A percentile compares a stretch with the other conserved stretches of the same genome.
phyloP scores from a whole-genome alignment of 2,888 invertebrate genomes.

The Thereva unica region DNA sequence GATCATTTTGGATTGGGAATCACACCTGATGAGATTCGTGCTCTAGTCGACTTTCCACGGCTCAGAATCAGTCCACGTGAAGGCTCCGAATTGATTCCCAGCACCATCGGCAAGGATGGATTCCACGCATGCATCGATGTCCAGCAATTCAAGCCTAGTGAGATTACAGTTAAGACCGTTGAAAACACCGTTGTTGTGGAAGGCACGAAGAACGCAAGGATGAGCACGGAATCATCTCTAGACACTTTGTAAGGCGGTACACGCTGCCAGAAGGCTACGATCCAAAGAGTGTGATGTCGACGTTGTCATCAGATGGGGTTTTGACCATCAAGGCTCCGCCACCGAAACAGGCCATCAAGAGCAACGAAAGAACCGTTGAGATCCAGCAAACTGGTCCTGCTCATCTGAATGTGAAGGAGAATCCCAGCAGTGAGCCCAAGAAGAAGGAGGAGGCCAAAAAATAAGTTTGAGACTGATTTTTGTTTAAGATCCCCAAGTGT shows the following conservation, averaged over 20 bases:
- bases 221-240: constrained; percentile 72
- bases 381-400: constrained; percentile 67
- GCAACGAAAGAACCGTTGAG: constrained; percentile 63
- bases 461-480: too few species aligned
- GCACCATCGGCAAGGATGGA: constrained; percentile 66
- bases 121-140: constrained; percentile 72
- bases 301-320: constrained; percentile 76
- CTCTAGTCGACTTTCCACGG: background rate
- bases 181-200: constrained; percentile 68
- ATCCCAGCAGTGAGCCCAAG: constrained; percentile 47
- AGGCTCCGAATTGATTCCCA: too few species aligned
- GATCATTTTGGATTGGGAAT: constrained; percentile 11
- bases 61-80: background rate
- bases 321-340: constrained; percentile 70
- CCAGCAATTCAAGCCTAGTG: constrained; percentile 71
- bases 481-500: too few species aligned
- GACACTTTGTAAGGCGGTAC: constrained; percentile 77
- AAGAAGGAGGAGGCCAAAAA: too few species aligned
- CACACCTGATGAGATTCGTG: constrained; percentile 5
- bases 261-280: constrained; percentile 76
- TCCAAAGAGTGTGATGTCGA: constrained; percentile 72
- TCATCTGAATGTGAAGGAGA: constrained; percentile 59
- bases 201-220: constrained; percentile 74
- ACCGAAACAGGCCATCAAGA: constrained; percentile 49
- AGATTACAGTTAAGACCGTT: constrained; percentile 71